Conservation (phyloP, 2,888 invertebrate genomes). For the Falcaria lacertinaria region DNA sequence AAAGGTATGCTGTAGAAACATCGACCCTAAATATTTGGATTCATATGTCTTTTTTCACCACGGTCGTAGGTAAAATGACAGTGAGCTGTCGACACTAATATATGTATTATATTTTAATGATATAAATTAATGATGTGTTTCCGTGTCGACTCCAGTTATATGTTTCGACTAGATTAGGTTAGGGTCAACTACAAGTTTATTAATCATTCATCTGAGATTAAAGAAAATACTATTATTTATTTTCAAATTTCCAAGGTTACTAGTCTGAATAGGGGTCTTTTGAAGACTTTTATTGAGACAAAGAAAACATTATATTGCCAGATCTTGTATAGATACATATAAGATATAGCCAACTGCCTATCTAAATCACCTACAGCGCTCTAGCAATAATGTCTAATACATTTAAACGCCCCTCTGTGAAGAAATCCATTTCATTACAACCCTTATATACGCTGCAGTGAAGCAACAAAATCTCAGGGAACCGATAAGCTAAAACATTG, state of each 20-base stretch:
- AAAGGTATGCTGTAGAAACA: background rate
- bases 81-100: conserved; percentile 5
- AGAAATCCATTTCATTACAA: conserved; percentile 64
- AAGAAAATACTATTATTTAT: too few species aligned
- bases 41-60: background rate
- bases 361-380: conserved; percentile 30
- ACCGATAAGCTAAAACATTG: conserved; percentile 62
- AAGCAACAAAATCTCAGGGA: conserved; percentile 43
- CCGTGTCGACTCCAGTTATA: conserved; percentile 18
- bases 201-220: too few species aligned
- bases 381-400: conserved; percentile 54
- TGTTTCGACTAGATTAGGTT: conserved; percentile 15
- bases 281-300: too few species aligned
- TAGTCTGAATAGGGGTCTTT: too few species aligned
- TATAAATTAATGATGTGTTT: conserved; percentile 24
- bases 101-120: conserved; percentile 15
- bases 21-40: background rate
- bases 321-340: too few species aligned
- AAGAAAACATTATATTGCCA: conserved; percentile 7
- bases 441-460: conserved; percentile 55
- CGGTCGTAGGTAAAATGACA: background rate
- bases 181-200: too few species aligned
- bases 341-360: conserved; percentile 5
- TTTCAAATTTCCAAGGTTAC: too few species aligned
- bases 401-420: conserved; percentile 51